Evolutionary conservation across 2,797 vertebrate species (phyloP).

Genomic region (Protonibea diacanthus): DNA sequence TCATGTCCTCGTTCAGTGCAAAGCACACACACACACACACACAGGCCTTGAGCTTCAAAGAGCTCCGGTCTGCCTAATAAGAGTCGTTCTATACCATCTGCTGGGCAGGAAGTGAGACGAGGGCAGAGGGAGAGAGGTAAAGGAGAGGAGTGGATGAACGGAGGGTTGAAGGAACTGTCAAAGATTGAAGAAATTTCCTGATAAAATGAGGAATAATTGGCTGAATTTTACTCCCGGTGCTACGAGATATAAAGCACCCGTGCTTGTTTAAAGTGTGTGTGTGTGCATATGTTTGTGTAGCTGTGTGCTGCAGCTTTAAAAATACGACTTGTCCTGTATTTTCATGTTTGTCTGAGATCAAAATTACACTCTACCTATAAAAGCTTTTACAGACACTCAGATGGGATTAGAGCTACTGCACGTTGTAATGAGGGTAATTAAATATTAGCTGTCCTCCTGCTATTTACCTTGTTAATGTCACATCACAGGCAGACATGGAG

Average conservation of each 20-base stretch:
- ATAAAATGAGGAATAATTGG: slow-evolving; percentile 53
- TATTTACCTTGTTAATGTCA: slow-evolving; percentile 15
- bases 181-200: slow-evolving; percentile 16
- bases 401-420: background rate
- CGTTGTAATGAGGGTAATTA: slow-evolving; percentile 9
- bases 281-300: background rate
- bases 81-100: slow-evolving; percentile 26
- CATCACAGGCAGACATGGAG: slow-evolving; percentile 3
- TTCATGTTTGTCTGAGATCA: background rate
- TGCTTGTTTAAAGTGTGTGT: background rate
- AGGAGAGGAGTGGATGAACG: slow-evolving; percentile 9
- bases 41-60: slow-evolving; percentile 31
- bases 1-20: slow-evolving; percentile 33
- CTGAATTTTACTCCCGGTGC: slow-evolving; percentile 5
- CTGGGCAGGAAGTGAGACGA: slow-evolving; percentile 22
- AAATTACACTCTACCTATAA: background rate
- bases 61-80: slow-evolving; percentile 43
- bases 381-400: slow-evolving; percentile 10
- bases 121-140: slow-evolving; percentile 30
- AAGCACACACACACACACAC: slow-evolving; percentile 19
- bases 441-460: slow-evolving; percentile 26
- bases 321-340: background rate
- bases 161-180: slow-evolving; percentile 9
- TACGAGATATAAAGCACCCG: background rate
- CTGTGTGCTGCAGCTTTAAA: background rate